A percentile compares a stretch with the other conserved stretches of the same genome.
Conservation (phyloP, 2,888 invertebrate species). For the Philereme vetulata region DNA sequence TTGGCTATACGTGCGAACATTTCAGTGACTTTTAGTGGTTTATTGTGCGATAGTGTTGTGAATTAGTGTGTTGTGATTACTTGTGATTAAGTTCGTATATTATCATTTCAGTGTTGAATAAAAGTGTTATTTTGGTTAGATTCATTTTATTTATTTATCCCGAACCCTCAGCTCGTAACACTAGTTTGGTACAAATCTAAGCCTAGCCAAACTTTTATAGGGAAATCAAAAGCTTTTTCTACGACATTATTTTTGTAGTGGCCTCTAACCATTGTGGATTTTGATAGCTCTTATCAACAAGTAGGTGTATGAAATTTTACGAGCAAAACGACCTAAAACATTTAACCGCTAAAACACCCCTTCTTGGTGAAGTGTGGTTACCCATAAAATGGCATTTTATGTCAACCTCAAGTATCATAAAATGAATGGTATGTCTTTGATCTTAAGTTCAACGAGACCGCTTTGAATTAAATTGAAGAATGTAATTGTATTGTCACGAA, state of each 20-base stretch:
- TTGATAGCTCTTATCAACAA: constrained; percentile 51
- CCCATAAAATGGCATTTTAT: constrained; percentile 65
- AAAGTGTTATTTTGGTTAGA: too few species aligned
- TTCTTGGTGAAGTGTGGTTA: constrained; percentile 52
- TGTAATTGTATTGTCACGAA: neutral
- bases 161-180: too few species aligned
- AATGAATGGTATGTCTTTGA: constrained; percentile 38
- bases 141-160: too few species aligned
- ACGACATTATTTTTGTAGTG: constrained; percentile 1
- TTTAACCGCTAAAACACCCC: constrained; percentile 34
- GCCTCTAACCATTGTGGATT: constrained; percentile 15
- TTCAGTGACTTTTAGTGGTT: too few species aligned
- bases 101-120: too few species aligned
- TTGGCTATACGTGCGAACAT: too few species aligned
- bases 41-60: too few species aligned
- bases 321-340: constrained; percentile 44
- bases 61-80: too few species aligned
- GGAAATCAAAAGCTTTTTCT: neutral
- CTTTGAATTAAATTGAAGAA: constrained; percentile 1
- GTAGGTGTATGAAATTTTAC: constrained; percentile 55
- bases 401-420: constrained; percentile 55
- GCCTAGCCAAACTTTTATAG: too few species aligned
- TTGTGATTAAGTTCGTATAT: too few species aligned
- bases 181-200: too few species aligned
- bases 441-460: constrained; percentile 24